These are phyloP conservation scores for Orthosia gothica DNA, from an alignment of 2,888 invertebrate genomes.

Conservation along the genomic window DNA sequence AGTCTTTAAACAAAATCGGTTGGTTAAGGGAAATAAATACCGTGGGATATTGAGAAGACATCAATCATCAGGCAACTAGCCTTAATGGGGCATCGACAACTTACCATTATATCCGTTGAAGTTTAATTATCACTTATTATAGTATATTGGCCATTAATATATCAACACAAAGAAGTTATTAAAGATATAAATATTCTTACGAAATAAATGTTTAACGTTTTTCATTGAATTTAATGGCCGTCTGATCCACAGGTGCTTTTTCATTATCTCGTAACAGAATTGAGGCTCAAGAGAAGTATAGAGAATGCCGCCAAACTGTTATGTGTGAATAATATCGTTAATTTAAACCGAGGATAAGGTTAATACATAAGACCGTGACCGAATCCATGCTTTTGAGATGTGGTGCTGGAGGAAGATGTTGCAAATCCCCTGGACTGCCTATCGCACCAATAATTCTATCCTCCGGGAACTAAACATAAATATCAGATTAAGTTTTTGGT, in stretches of 20 bases:
- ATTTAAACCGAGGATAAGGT: not conserved
- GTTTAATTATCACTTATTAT: slow-evolving; percentile 62
- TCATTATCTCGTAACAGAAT: slow-evolving; percentile 28
- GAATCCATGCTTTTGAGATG: too few species aligned
- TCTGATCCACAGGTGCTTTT: slow-evolving; percentile 26
- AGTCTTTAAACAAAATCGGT: slow-evolving; percentile 47
- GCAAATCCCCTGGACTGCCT: too few species aligned
- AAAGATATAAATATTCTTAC: slow-evolving; percentile 31
- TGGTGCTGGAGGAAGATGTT: too few species aligned
- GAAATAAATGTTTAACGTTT: slow-evolving; percentile 39
- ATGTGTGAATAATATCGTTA: slow-evolving; percentile 8
- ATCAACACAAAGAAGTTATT: slow-evolving; percentile 59
- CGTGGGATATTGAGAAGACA: slow-evolving; percentile 57
- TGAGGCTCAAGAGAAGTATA: slow-evolving; percentile 1
- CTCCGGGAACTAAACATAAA: too few species aligned
- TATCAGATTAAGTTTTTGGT: too few species aligned
- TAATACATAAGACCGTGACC: too few species aligned
- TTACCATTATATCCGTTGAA: slow-evolving; percentile 63
- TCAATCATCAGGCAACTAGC: slow-evolving; percentile 66
- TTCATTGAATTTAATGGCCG: slow-evolving; percentile 49
- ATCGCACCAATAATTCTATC: too few species aligned
- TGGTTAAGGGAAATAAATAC: slow-evolving; percentile 57
- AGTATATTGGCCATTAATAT: slow-evolving; percentile 52
- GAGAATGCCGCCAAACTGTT: slow-evolving; percentile 26
- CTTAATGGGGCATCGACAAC: slow-evolving; percentile 67